phyloP scores from a whole-genome alignment of 1,140 invertebrate genomes.

The Apocrypta bakeri region DNA sequence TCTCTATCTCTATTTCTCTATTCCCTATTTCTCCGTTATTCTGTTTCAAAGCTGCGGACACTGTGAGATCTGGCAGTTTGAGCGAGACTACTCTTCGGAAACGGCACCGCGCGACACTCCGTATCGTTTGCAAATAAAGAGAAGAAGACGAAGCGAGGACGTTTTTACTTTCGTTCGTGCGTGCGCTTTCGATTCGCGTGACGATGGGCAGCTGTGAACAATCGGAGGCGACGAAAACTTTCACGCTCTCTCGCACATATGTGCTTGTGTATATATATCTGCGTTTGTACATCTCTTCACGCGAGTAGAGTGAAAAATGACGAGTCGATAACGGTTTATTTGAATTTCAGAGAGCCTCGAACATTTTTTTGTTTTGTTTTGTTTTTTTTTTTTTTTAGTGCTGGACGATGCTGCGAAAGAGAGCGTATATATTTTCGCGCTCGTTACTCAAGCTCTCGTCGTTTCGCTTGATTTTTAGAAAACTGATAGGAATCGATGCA shows the following conservation, averaged over 20 bases:
- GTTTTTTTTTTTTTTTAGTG: too few species aligned
- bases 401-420: not conserved
- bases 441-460: too few species aligned
- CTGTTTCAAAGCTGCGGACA: not conserved
- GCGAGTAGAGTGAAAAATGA: not conserved
- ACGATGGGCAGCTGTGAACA: not conserved
- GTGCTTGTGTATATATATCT: too few species aligned
- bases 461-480: too few species aligned
- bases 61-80: not conserved
- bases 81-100: not conserved
- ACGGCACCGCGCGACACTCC: not conserved
- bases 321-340: slow-evolving; percentile 1
- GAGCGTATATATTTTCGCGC: not conserved
- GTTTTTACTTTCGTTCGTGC: not conserved
- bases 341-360: not conserved
- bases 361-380: too few species aligned
- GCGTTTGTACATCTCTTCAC: too few species aligned
- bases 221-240: not conserved
- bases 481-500: too few species aligned
- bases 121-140: not conserved
- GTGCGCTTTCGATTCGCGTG: not conserved
- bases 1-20: too few species aligned
- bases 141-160: not conserved
- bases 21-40: not conserved
- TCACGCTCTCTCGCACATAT: not conserved